Evolutionary conservation across 2,797 vertebrate genomes (phyloP).

Genomic region (Adrianichthys oophorus): DNA sequence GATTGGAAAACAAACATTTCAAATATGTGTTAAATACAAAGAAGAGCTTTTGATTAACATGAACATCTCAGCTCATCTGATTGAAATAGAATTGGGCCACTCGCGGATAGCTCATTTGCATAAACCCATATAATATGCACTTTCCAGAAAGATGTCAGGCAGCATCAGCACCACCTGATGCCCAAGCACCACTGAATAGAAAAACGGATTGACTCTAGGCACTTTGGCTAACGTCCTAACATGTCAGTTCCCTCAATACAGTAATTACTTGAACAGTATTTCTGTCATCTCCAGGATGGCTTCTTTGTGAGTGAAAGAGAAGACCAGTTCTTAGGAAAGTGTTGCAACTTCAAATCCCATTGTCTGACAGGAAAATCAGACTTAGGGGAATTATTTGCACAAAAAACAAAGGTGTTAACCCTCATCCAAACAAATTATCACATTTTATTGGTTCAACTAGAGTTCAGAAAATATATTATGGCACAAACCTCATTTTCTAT

Average conservation of each 20-base stretch:
- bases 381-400: conserved; percentile 36
- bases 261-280: conserved; percentile 71
- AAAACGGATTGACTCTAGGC: conserved; percentile 42
- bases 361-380: conserved; percentile 54
- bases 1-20: too few relatives aligned
- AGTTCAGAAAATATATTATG: conserved; percentile 60
- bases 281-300: conserved; percentile 51
- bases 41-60: conserved; percentile 44
- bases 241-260: conserved; percentile 45
- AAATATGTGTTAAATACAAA: too few relatives aligned
- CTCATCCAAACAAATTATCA: conserved; percentile 35
- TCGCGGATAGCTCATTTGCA: conserved; percentile 84
- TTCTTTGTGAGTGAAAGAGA: conserved; percentile 64
- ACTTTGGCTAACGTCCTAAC: conserved; percentile 40
- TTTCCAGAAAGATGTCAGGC: conserved; percentile 80
- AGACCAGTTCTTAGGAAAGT: conserved; percentile 49
- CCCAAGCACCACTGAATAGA: conserved; percentile 65
- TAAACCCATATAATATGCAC: conserved; percentile 83
- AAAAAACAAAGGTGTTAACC: conserved; percentile 38
- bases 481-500: conserved; percentile 63
- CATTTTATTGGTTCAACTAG: conserved; percentile 67
- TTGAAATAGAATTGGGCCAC: conserved; percentile 82
- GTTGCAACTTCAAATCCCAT: conserved; percentile 44
- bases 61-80: conserved; percentile 65
- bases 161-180: conserved; percentile 80